Evolutionary conservation across 2,113 vertebrate genomes (phyloP), one percentile per base, ranked within the genome.

Genomic region (Gorsachius goisagi): DNA sequence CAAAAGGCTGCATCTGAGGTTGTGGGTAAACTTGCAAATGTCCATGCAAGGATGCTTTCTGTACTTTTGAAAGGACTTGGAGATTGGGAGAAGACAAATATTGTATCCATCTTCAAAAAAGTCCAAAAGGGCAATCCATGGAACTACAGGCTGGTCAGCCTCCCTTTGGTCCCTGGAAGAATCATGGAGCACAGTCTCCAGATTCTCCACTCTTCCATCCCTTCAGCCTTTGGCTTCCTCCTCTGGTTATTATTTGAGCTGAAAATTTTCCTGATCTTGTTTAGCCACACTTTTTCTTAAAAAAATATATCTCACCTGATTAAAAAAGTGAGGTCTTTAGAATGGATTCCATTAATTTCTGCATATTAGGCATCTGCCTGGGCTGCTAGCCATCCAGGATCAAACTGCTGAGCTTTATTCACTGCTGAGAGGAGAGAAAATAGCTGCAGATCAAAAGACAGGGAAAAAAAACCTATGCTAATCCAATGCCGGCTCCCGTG

Each of bases 391-490:
- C 33, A 50, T 23, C 17, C 37, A 68, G 44, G 27, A 45, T 45
- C 28, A 69, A 63, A 45, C 8, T 14, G 26, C 35, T 45, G 28
- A 56, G 14, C 15, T 73, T 41, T 55, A 44, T 49, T 49, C 32
- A 62, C 11, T 35, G 6, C 17, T 11, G 9, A 37, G 59, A 50
- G 21, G 15, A 68, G 11, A 69, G 3, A 45, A 11, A 69, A 76
- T 7, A 71, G 49, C 19, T 50, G 12, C 33, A 71, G 17, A 45
- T 47, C 33, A 81, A 90, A 71, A 86, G 13, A 35, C 22, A 35
- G 26, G 28, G 13, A 8, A 27, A 72, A 68, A 45, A 2, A 0
- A 9, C 39, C 39, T 0, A 35, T 41, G 21, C 3, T 64, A 81
- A 63, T 35, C 12, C n/a, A 72, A 32, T 24, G 7, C 8, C 14